Conservation (phyloP, 2,113 vertebrate species). For the Phalacrocorax carbo region DNA sequence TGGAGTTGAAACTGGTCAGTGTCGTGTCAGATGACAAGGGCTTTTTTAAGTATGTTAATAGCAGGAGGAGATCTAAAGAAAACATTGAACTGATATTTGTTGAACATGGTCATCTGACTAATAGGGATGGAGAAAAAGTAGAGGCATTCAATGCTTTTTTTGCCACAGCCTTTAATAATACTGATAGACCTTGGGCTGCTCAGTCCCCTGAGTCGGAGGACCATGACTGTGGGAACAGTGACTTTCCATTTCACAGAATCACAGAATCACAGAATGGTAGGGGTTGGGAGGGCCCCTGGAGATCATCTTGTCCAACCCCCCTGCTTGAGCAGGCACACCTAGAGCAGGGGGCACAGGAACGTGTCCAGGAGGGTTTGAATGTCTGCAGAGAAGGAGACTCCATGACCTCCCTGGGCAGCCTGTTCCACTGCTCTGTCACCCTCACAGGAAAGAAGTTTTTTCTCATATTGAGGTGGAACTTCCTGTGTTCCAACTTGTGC, state of each 20-base stretch:
- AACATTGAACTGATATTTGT: not conserved
- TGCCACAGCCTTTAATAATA: not conserved
- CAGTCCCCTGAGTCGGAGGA: not conserved
- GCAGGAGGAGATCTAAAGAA: not conserved
- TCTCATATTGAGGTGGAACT: too few relatives aligned
- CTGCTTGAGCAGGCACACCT: too few relatives aligned
- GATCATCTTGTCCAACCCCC: too few relatives aligned
- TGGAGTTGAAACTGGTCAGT: not conserved
- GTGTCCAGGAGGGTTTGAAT: too few relatives aligned
- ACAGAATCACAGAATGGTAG: too few relatives aligned
- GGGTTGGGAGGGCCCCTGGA: too few relatives aligned
- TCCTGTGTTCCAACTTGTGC: too few relatives aligned
- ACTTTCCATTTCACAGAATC: not conserved
- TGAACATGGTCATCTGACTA: not conserved
- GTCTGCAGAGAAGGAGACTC: too few relatives aligned
- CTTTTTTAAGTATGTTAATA: not conserved
- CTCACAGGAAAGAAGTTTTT: too few relatives aligned
- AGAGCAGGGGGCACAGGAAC: too few relatives aligned
- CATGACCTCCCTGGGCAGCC: too few relatives aligned
- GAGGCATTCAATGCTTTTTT: not conserved
- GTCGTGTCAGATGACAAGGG: not conserved
- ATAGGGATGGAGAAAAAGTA: not conserved
- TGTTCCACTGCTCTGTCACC: too few relatives aligned
- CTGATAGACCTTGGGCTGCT: not conserved
- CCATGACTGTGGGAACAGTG: not conserved